Conservation (phyloP, 2,113 vertebrate species). For the Urocitellus parryii region DNA sequence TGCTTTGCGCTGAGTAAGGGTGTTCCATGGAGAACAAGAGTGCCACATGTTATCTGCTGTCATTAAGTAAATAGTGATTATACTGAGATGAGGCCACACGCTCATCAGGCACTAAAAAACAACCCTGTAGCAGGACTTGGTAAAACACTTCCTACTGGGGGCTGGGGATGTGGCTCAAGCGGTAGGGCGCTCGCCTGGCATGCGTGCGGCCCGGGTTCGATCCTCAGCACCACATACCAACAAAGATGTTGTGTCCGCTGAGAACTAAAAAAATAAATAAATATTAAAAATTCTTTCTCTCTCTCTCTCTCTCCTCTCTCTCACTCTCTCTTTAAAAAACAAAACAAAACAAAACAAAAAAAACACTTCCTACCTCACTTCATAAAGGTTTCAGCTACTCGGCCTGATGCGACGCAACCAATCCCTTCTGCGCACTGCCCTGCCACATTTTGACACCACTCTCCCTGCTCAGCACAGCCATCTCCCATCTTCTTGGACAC, state of each 20-base stretch:
- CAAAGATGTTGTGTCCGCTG: no score
- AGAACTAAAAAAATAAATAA: no score
- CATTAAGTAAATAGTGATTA: neutral
- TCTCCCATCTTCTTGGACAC: neutral
- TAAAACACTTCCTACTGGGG: neutral
- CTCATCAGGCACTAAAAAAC: neutral
- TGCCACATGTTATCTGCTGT: neutral
- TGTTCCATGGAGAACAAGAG: rapidly evolving
- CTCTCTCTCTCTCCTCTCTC: no score
- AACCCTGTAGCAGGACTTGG: no score
- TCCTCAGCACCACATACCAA: no score
- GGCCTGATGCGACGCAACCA: neutral
- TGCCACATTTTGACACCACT: rapidly evolving
- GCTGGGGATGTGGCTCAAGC: no score
- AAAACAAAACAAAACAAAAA: no score
- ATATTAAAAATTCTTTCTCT: no score
- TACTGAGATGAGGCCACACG: neutral
- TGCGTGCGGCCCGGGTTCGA: no score
- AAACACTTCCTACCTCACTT: neutral
- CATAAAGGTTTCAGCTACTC: neutral
- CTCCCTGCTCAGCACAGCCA: neutral
- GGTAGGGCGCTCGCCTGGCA: no score
- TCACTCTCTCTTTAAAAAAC: no score
- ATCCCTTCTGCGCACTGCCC: neutral
- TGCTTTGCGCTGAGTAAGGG: neutral